phyloP scores from a whole-genome alignment of 2,797 vertebrate species.

The Micrastur ruficollis region DNA sequence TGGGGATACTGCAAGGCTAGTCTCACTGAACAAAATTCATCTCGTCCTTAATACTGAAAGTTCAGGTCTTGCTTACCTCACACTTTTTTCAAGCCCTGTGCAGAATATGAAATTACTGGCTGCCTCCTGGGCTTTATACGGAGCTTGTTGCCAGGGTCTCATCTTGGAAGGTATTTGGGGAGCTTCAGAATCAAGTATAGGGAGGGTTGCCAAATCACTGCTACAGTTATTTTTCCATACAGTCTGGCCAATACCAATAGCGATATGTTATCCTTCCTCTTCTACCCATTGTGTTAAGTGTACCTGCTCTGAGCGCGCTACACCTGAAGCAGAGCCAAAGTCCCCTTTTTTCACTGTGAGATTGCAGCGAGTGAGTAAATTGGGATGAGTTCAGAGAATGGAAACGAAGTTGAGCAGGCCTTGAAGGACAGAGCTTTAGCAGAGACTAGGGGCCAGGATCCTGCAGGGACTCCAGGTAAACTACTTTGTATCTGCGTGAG shows the following conservation, averaged over 20 bases:
- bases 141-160: background rate
- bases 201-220: background rate
- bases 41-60: background rate
- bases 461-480: background rate
- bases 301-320: background rate
- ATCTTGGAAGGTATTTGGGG: background rate
- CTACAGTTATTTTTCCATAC: background rate
- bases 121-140: background rate
- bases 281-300: background rate
- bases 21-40: background rate
- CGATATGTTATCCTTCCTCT: background rate
- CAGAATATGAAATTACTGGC: background rate
- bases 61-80: background rate
- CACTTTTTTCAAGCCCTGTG: background rate
- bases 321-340: background rate
- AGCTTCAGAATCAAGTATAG: background rate
- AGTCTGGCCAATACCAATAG: background rate
- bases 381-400: background rate
- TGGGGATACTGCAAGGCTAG: background rate
- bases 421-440: background rate
- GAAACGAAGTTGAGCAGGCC: background rate
- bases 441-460: background rate
- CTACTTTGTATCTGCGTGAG: background rate
- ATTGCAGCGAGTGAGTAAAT: background rate
- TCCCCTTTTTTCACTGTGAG: background rate